A percentile compares a stretch with the other conserved stretches of the same genome.
Conservation (phyloP, 2,888 invertebrate genomes). For the Ptychoptera albimana region DNA sequence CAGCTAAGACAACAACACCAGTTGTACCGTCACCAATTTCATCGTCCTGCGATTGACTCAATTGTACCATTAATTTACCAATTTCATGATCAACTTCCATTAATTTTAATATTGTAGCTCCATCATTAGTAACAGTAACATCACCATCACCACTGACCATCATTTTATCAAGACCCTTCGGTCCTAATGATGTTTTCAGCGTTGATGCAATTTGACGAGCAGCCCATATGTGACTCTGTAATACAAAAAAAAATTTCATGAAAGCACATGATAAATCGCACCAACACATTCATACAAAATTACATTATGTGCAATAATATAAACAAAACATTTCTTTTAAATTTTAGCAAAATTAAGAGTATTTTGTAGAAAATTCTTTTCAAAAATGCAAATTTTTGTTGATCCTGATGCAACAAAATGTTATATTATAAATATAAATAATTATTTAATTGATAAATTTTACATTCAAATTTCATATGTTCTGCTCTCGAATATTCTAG, state of each 20-base stretch:
- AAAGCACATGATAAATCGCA: too few relatives aligned
- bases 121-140: slow-evolving; percentile 95
- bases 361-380: too few relatives aligned
- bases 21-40: slow-evolving; percentile 99
- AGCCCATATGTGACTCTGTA: slow-evolving; percentile 95
- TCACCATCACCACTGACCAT: slow-evolving; percentile 96
- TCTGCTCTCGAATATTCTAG: too few relatives aligned
- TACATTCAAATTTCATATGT: too few relatives aligned
- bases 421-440: too few relatives aligned
- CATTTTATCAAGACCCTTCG: slow-evolving; percentile 94
- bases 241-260: slow-evolving; percentile 12
- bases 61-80: slow-evolving; percentile 92
- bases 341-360: too few relatives aligned
- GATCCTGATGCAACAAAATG: too few relatives aligned
- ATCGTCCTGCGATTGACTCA: slow-evolving; percentile 97
- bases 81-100: slow-evolving; percentile 99
- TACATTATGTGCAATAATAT: too few relatives aligned
- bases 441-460: too few relatives aligned
- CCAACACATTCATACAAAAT: too few relatives aligned
- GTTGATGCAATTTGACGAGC: slow-evolving; percentile 83
- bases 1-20: slow-evolving; percentile 78
- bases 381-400: too few relatives aligned
- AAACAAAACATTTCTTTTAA: too few relatives aligned
- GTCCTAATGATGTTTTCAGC: slow-evolving; percentile 86
- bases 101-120: slow-evolving; percentile 95